Conservation (phyloP, 2,113 vertebrate genomes). For the Dicaeum eximium region DNA sequence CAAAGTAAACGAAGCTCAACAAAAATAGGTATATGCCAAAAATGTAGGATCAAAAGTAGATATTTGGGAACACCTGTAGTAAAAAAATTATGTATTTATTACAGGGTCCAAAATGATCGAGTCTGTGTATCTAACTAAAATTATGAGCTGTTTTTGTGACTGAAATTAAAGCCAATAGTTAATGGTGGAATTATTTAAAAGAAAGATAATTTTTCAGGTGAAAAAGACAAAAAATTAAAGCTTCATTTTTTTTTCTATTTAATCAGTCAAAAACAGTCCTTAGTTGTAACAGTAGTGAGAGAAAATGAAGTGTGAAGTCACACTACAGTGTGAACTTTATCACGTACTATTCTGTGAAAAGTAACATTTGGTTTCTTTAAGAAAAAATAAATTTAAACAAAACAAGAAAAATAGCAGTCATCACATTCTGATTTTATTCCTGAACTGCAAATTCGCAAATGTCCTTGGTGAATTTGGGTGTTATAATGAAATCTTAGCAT, state of each 20-base stretch:
- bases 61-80: not conserved
- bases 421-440: not conserved
- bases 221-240: not conserved
- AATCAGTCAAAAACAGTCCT: not conserved
- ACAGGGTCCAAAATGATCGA: not conserved
- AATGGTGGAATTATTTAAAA: not conserved
- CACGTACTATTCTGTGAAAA: not conserved
- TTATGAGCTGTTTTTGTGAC: not conserved
- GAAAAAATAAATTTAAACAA: not conserved
- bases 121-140: not conserved
- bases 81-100: not conserved
- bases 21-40: not conserved
- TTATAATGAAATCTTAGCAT: not conserved
- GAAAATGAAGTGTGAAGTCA: not conserved
- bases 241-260: not conserved
- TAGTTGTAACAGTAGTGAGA: not conserved
- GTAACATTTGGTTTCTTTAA: not conserved
- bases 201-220: not conserved
- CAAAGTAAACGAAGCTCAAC: not conserved
- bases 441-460: not conserved
- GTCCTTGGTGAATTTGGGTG: not conserved
- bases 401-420: not conserved
- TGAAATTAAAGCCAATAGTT: not conserved
- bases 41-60: not conserved
- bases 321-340: not conserved